Base-by-base conservation (phyloP, 2,797 vertebrate genomes). In the Sylvilagus floridanus region DNA sequence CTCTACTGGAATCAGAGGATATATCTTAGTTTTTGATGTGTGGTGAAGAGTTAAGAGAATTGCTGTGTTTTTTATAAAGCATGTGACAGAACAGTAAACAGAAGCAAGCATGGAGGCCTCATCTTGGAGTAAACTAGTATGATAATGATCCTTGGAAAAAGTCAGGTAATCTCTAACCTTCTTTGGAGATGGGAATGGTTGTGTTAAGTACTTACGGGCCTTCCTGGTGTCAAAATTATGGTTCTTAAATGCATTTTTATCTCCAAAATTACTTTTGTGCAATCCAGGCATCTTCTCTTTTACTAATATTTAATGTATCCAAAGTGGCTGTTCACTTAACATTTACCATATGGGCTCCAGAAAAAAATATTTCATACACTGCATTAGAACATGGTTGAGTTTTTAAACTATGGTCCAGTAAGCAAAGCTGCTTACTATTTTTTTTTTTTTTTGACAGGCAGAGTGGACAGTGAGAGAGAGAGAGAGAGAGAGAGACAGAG, bases 161-260 rank as follows among this genome's bases (percentile, higher is more conserved):
- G 2, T 52, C 6, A 26, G 63, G 21, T 79, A 89, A 86, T n/a
- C 14, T 17, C 3, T n/a, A 35, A 83, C 17, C 26, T 47, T 88
- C 17, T 78, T 14, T 26, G 21, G 19, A 82, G 47, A 71, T 21
- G 54, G 30, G 28, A 8, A 12, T 63, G 24, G 2, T 10, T 75
- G 28, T 2, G 5, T 2, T 42, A 71, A 66, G 4, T 54, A 50
- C 9, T 13, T 76, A 2, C 65, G 24, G 19, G 4, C 7, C 2
- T 42, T 68, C 5, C 7, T 88, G 32, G 1, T 69, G 4, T 82
- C 47, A 85, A 16, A 3, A 72, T 79, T 93, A 37, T 76, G 17
- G 22, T 57, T 57, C 54, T 21, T 85, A 35, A 5, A 14, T 91
- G 88, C 68, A 68, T 85, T 92, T 95, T 60, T 86, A 30, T 21